Conservation (phyloP, 2,113 vertebrate species). For the Chiloscyllium plagiosum region DNA sequence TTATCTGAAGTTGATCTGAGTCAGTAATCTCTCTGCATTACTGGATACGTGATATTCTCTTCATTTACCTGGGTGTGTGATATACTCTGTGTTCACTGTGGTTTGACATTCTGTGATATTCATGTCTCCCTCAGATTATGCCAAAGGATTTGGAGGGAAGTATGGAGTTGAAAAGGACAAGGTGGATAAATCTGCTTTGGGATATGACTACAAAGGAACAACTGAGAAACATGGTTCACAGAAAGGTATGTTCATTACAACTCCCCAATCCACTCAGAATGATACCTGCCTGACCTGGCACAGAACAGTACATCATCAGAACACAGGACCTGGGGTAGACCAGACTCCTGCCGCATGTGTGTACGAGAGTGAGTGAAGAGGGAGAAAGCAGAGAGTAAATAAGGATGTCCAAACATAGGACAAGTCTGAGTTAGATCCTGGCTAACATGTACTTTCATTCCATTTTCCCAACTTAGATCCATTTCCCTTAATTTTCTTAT, state of each 20-base stretch:
- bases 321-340: too few species aligned
- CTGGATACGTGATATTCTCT: background rate
- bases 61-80: background rate
- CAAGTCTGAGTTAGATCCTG: too few species aligned
- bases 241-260: slow-evolving; percentile 56
- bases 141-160: slow-evolving; percentile 80
- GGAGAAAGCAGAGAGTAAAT: too few species aligned
- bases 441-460: too few species aligned
- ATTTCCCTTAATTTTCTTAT: too few species aligned
- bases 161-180: slow-evolving; percentile 77
- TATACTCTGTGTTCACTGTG: background rate
- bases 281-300: background rate
- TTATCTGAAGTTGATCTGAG: background rate
- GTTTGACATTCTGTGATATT: background rate
- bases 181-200: slow-evolving; percentile 72
- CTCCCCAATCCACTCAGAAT: background rate
- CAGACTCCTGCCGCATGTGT: too few species aligned
- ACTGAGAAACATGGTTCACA: slow-evolving; percentile 80
- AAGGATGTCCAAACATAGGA: too few species aligned
- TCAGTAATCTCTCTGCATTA: background rate
- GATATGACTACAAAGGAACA: slow-evolving; percentile 78
- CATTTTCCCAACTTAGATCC: too few species aligned
- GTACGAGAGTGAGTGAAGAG: too few species aligned
- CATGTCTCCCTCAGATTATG: slow-evolving; percentile 61
- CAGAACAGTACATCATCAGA: too few species aligned